Percentiles rank a stretch among this genome's conserved stretches.
Evolutionary conservation across 2,888 invertebrate species (phyloP).

Genomic region (Tetrapedia diversipes): DNA sequence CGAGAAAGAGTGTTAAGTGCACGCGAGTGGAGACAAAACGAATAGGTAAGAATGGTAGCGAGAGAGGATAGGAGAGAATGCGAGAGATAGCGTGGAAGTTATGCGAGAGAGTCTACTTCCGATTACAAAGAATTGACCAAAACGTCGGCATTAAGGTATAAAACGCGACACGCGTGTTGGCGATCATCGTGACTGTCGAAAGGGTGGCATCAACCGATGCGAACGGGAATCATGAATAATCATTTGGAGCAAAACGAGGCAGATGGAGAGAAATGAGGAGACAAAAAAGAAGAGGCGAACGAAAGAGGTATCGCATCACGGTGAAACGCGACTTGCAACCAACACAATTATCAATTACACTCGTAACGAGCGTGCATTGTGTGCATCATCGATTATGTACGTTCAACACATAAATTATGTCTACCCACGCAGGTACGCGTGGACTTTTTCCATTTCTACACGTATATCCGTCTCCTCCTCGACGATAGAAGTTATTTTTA

Average conservation of each 20-base stretch:
- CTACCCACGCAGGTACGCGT: slow-evolving; percentile 59
- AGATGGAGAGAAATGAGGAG: neutral
- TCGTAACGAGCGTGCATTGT: slow-evolving; percentile 29
- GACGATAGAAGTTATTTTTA: slow-evolving; percentile 75
- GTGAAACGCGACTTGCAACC: slow-evolving; percentile 30
- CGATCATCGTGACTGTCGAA: slow-evolving; percentile 36
- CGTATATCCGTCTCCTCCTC: slow-evolving; percentile 70
- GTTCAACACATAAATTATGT: slow-evolving; percentile 34
- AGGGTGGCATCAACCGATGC: slow-evolving; percentile 26
- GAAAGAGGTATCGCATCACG: too few species aligned
- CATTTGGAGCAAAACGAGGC: neutral
- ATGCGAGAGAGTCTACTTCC: slow-evolving; percentile 53
- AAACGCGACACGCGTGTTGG: slow-evolving; percentile 6
- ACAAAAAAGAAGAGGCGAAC: too few species aligned
- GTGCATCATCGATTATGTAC: slow-evolving; percentile 41
- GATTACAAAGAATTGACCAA: slow-evolving; percentile 64
- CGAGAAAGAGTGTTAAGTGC: too few species aligned
- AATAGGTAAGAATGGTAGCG: too few species aligned
- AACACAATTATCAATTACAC: slow-evolving; percentile 40
- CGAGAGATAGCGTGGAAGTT: slow-evolving; percentile 25
- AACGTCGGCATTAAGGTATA: slow-evolving; percentile 52
- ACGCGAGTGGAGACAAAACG: too few species aligned
- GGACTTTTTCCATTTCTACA: slow-evolving; percentile 71
- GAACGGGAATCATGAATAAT: slow-evolving; percentile 18
- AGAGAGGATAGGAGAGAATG: slow-evolving; percentile 18